Base-by-base conservation (phyloP, 2,113 vertebrate genomes). In the Peromyscus leucopus region DNA sequence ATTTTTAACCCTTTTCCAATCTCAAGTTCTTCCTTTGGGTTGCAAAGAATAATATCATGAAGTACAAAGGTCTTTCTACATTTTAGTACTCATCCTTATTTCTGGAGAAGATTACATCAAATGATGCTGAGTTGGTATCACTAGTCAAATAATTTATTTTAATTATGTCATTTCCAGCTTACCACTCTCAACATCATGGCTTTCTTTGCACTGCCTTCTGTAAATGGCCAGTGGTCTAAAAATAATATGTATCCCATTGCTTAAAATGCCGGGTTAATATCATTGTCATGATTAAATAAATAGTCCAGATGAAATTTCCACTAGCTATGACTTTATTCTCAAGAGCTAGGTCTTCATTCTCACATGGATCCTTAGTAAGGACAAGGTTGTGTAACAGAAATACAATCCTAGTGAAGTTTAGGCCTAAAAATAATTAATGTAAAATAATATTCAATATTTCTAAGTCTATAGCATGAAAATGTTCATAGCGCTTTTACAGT, bases 331-430 rank as follows among this genome's bases (percentile, higher is more conserved):
- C 48, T 93, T 67, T 93, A 26, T 96, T 98, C 82, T 96, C 55
- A n/a, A 65, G 12, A 96, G 26, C 12, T 95, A 42, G 97, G 63
- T 78, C 71, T 85, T 94, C 13, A 7, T 2, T 63, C 24, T 85
- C 46, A 51, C 4, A 76, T 90, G 17, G 31, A 88, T 67, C 8
- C 6, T 88, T 88, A 84, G 51, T 42, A 93, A 82, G 2, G 55
- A 78, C 95, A 89, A 94, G 1, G 36, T 7, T 92, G 1, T 95
- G 51, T 97, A 95, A 97, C 48, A 96, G 8, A 98, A 97, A 95
- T 78, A 26, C 24, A 11, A 89, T 85, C 57, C 92, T 16, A 19
- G 65, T 15, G 28, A 97, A 93, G 57, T 21, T 65, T 7, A 88
- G 5, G 1, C 69, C 95, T 92, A 24, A 0, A 84, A 78, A 72